A percentile compares a stretch with the other conserved stretches of the same genome.
Conservation (phyloP, 2,113 vertebrate species). For the Vanacampus margaritifer region DNA sequence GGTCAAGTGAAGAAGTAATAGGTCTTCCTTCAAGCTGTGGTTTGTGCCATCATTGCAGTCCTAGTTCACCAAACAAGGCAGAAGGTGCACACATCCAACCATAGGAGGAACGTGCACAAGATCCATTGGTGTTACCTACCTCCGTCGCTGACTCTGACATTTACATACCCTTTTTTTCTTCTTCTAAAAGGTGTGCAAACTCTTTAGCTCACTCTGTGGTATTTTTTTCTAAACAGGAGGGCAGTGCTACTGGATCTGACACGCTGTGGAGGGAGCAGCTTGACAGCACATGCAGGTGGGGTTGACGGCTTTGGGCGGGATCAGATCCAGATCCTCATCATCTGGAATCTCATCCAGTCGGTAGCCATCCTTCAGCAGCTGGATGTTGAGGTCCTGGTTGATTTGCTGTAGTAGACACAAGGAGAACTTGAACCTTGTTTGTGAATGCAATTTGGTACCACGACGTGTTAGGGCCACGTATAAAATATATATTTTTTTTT, state of each 20-base stretch:
- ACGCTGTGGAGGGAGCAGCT: constrained; percentile 91
- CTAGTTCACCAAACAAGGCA: constrained; percentile 61
- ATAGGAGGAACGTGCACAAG: constrained; percentile 91
- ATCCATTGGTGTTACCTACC: constrained; percentile 56
- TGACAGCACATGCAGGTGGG: constrained; percentile 99
- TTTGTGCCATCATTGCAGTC: constrained; percentile 47
- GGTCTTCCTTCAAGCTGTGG: constrained; percentile 46
- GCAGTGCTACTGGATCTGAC: constrained; percentile 91
- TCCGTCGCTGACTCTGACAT: constrained; percentile 39
- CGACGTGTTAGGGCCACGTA: too few relatives aligned
- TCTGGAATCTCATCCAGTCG: constrained; percentile 97
- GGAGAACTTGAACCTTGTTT: not conserved
- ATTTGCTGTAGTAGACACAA: constrained; percentile 83
- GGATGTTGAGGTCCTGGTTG: constrained; percentile 99
- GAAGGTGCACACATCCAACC: constrained; percentile 91
- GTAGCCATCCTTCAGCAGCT: constrained; percentile 97
- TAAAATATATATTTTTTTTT: too few relatives aligned
- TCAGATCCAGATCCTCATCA: constrained; percentile 96
- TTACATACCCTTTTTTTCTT: constrained; percentile 42
- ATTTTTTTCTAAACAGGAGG: not conserved
- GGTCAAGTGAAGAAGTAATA: too few relatives aligned
- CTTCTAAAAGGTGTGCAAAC: constrained; percentile 28
- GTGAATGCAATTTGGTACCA: too few relatives aligned
- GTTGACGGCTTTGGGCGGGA: constrained; percentile 95
- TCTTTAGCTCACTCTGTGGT: constrained; percentile 21